phyloP scores from a whole-genome alignment of 2,888 invertebrate genomes.

The Bombylius discolor region DNA sequence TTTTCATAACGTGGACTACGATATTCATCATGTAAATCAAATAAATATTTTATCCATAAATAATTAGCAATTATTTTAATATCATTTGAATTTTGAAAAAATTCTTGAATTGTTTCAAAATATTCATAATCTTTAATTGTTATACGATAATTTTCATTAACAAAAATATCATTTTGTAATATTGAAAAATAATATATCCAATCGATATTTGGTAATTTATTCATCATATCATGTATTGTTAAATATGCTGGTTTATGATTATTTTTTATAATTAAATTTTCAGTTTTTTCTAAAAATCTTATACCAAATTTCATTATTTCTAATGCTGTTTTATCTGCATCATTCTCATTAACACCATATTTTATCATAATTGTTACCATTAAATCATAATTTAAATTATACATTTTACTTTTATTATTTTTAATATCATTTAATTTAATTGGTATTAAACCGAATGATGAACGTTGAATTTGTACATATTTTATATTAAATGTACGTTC shows the following conservation, averaged over 20 bases:
- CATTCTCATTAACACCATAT: not conserved
- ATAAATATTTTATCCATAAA: not conserved
- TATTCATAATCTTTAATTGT: not conserved
- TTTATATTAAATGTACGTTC: not conserved
- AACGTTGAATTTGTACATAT: not conserved
- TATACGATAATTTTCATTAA: not conserved
- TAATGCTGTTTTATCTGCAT: not conserved
- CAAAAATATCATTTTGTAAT: not conserved
- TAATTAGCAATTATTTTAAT: not conserved
- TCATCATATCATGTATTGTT: not conserved
- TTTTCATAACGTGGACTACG: not conserved
- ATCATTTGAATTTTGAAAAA: not conserved
- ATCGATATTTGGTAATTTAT: not conserved
- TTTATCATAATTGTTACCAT: not conserved
- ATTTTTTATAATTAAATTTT: not conserved
- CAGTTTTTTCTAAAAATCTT: not conserved
- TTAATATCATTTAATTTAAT: not conserved
- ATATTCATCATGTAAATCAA: not conserved
- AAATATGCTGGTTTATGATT: not conserved
- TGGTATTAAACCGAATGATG: not conserved
- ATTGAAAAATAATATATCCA: not conserved
- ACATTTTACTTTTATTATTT: not conserved
- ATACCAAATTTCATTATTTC: not conserved
- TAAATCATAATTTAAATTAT: not conserved
- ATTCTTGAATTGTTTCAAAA: not conserved